A percentile compares a stretch with the other conserved stretches of the same genome.
These are phyloP conservation scores for Nomada flava DNA, from an alignment of 2,888 invertebrate genomes.

Conservation along the genomic window DNA sequence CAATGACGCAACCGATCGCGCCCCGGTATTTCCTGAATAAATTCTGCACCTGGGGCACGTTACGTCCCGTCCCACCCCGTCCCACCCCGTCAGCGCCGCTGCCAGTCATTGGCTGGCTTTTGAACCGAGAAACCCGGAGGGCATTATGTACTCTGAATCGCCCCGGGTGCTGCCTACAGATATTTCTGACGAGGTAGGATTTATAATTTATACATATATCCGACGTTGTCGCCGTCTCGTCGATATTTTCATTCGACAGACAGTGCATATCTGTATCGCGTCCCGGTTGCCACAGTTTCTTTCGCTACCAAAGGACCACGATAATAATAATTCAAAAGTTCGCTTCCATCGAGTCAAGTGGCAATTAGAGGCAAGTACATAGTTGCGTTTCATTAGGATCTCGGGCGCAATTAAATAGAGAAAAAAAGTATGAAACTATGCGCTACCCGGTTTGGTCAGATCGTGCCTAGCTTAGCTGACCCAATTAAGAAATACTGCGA, in stretches of 20 bases:
- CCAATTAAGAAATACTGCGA: slow-evolving; percentile 40
- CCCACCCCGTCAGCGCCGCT: slow-evolving; percentile 40
- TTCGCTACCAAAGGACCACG: too few species aligned
- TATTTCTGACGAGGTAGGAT: slow-evolving; percentile 39
- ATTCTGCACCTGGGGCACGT: slow-evolving; percentile 69
- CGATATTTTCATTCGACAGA: background rate
- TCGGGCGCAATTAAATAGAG: background rate
- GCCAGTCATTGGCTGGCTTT: slow-evolving; percentile 28
- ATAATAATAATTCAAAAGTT: background rate
- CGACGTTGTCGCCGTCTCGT: background rate
- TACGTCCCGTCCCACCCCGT: slow-evolving; percentile 27
- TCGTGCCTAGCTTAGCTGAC: slow-evolving; percentile 21
- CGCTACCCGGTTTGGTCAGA: slow-evolving; percentile 2
- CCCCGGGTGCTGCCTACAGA: slow-evolving; percentile 60
- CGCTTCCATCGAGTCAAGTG: background rate
- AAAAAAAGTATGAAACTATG: slow-evolving; percentile 8
- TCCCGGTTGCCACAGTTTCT: too few species aligned
- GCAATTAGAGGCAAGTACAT: background rate
- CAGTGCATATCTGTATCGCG: too few species aligned
- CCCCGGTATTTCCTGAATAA: slow-evolving; percentile 82
- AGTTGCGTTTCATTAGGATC: slow-evolving; percentile 20
- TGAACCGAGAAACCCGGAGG: slow-evolving; percentile 48
- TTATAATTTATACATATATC: slow-evolving; percentile 21
- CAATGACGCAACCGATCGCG: slow-evolving; percentile 78
- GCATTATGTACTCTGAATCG: slow-evolving; percentile 50